phyloP scores from a whole-genome alignment of 1,140 invertebrate genomes.

The Charaxes varanes region DNA sequence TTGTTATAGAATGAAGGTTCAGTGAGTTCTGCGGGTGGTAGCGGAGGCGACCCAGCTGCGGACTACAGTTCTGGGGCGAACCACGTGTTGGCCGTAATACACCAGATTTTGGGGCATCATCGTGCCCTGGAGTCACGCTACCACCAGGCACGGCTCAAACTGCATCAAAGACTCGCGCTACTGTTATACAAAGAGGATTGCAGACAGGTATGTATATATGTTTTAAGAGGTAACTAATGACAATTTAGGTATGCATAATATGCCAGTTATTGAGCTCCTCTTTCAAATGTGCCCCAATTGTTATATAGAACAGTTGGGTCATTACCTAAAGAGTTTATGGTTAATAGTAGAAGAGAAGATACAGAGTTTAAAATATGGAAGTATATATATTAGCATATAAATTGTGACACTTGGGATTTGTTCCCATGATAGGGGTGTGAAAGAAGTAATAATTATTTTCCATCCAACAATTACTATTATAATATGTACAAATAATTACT shows the following conservation, averaged over 20 bases:
- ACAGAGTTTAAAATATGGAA: no score
- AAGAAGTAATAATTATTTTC: no score
- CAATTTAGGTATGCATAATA: neutral
- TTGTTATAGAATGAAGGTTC: conserved; percentile 45
- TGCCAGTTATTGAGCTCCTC: no score
- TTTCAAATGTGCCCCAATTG: no score
- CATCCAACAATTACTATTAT: no score
- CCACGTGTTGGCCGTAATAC: conserved; percentile 91
- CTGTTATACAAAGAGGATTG: conserved; percentile 97
- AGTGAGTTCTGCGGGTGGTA: conserved; percentile 51
- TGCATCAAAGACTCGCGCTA: conserved; percentile 94
- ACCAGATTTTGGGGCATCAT: conserved; percentile 96
- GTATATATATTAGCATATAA: no score
- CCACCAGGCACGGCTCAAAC: conserved; percentile 93
- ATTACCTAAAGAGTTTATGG: no score
- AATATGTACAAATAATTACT: no score
- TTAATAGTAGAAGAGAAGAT: no score
- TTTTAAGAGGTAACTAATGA: neutral
- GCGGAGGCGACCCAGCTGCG: conserved; percentile 89
- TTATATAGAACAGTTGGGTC: no score
- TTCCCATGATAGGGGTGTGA: no score
- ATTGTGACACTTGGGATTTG: no score
- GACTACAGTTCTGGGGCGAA: conserved; percentile 96
- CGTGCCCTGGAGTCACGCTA: conserved; percentile 93
- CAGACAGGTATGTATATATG: conserved; percentile 78